Conservation (phyloP, 1,140 invertebrate species). For the Eriosoma lanigerum region DNA sequence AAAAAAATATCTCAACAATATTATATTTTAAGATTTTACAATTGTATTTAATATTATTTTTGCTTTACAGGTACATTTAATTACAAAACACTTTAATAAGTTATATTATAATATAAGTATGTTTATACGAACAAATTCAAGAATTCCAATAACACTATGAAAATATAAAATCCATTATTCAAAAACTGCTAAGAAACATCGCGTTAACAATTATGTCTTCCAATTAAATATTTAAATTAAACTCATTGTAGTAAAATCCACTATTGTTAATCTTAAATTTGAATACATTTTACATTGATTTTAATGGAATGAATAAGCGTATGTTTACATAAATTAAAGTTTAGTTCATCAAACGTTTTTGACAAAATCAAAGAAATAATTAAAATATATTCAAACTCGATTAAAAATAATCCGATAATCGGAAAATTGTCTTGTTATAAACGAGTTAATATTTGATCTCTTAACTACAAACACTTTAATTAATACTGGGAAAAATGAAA, state of each 20-base stretch:
- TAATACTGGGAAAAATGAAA: too few species aligned
- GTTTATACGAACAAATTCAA: too few species aligned
- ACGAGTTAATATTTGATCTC: background rate
- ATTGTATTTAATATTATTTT: too few species aligned
- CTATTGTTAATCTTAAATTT: background rate
- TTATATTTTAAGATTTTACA: too few species aligned
- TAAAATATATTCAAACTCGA: background rate
- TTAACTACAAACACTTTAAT: too few species aligned
- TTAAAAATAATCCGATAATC: background rate
- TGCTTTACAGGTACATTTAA: too few species aligned
- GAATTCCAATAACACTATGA: too few species aligned
- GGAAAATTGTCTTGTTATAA: background rate
- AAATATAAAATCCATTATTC: conserved; percentile 4
- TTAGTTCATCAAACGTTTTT: background rate
- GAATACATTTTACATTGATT: conserved; percentile 1
- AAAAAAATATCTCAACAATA: too few species aligned
- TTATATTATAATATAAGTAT: too few species aligned
- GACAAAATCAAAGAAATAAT: background rate
- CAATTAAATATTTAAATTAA: conserved; percentile 1
- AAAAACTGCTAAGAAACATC: background rate
- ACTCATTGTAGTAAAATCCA: background rate
- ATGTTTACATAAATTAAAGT: background rate
- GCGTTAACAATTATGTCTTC: background rate
- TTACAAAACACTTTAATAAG: too few species aligned
- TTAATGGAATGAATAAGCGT: too few species aligned